These are phyloP conservation scores for Drosophila multiciliata DNA, from an alignment of 2,888 invertebrate genomes.

Conservation along the genomic window DNA sequence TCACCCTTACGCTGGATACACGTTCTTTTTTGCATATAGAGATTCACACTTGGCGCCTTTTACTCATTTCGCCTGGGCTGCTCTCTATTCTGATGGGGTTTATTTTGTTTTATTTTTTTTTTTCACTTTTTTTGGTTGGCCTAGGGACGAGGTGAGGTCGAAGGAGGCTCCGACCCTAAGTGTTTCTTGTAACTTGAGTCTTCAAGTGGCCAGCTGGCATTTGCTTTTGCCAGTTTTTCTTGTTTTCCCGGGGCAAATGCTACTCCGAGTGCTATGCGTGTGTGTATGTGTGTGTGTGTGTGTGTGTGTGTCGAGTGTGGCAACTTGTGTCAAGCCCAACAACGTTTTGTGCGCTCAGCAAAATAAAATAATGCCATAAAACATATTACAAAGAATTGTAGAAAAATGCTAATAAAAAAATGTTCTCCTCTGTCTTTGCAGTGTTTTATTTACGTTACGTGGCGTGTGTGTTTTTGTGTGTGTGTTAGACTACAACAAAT, in stretches of 20 bases:
- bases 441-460: conserved; percentile 68
- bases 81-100: conserved; percentile 24
- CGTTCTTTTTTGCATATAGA: conserved; percentile 14
- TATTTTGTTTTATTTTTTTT: neutral
- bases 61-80: conserved; percentile 56
- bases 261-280: neutral
- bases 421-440: conserved; percentile 48
- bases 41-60: conserved; percentile 70
- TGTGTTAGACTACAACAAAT: conserved; percentile 49
- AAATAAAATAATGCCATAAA: conserved; percentile 55
- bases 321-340: conserved; percentile 64
- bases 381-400: conserved; percentile 42
- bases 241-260: conserved; percentile 36
- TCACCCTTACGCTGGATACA: neutral
- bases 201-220: conserved; percentile 78
- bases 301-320: conserved; percentile 52
- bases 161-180: conserved; percentile 63
- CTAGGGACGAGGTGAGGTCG: conserved; percentile 30
- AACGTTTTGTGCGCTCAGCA: conserved; percentile 57
- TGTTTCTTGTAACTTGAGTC: conserved; percentile 82
- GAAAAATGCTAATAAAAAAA: conserved; percentile 62
- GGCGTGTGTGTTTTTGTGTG: conserved; percentile 44
- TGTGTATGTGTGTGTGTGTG: conserved; percentile 3
- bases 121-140: neutral
- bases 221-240: conserved; percentile 69